phyloP scores from a whole-genome alignment of 1,140 invertebrate species.

The Neodiprion pinetum region DNA sequence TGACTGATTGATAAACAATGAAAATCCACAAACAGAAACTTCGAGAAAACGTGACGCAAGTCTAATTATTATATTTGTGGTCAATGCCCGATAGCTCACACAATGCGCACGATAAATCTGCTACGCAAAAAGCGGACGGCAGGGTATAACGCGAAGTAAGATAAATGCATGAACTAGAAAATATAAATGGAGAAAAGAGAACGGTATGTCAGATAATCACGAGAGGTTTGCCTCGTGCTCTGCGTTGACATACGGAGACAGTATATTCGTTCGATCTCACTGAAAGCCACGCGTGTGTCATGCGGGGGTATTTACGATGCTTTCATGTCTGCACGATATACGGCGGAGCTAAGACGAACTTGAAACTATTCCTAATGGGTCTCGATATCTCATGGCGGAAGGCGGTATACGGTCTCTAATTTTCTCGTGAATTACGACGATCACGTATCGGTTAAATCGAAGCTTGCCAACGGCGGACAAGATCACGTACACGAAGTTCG shows the following conservation, averaged over 20 bases:
- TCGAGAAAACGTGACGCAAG: too few relatives aligned
- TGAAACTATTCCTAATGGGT: too few relatives aligned
- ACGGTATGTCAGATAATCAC: background rate
- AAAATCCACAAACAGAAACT: too few relatives aligned
- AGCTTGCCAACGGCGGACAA: background rate
- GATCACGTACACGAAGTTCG: background rate
- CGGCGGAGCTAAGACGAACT: background rate
- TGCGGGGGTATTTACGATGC: slow-evolving; percentile 1
- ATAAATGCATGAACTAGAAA: background rate
- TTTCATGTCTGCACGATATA: background rate
- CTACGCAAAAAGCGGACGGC: too few relatives aligned
- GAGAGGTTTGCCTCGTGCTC: background rate
- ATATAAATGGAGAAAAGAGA: background rate
- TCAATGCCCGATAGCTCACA: too few relatives aligned
- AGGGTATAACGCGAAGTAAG: background rate
- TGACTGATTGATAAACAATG: too few relatives aligned
- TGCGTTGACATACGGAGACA: background rate
- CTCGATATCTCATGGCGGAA: too few relatives aligned
- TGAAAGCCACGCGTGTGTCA: background rate
- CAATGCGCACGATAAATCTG: too few relatives aligned
- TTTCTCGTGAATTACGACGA: too few relatives aligned
- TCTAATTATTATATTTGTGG: too few relatives aligned
- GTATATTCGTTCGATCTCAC: background rate
- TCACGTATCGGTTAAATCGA: too few relatives aligned
- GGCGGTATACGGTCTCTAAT: too few relatives aligned